These are phyloP conservation scores for Parambassis ranga DNA, from an alignment of 2,797 vertebrate genomes.

Conservation along the genomic window DNA sequence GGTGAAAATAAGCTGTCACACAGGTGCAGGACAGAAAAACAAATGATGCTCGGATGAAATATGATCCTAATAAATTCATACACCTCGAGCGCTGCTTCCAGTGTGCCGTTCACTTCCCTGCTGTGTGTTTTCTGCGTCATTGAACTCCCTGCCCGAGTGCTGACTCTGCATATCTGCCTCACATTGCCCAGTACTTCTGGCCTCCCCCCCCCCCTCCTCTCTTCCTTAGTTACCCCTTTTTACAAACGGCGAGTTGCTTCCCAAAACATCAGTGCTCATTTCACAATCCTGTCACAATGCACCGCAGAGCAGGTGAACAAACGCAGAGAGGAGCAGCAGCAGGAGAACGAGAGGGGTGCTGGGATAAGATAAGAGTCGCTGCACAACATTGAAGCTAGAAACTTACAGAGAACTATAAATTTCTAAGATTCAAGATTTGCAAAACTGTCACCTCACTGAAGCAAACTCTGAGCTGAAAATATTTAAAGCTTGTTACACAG, in stretches of 20 bases:
- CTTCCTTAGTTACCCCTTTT: constrained; percentile 24
- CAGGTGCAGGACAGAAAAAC: neutral
- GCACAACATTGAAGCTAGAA: neutral
- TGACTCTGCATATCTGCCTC: constrained; percentile 61
- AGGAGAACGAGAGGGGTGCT: neutral
- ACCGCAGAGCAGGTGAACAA: constrained; percentile 1
- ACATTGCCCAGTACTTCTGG: constrained; percentile 27
- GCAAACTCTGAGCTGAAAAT: constrained; percentile 3
- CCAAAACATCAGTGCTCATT: constrained; percentile 14
- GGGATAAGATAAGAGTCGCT: neutral
- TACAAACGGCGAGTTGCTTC: constrained; percentile 15
- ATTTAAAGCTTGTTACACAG: neutral
- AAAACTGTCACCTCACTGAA: constrained; percentile 9
- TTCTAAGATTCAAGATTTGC: neutral
- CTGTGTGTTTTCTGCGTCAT: constrained; percentile 49
- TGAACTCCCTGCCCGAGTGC: constrained; percentile 49
- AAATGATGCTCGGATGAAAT: constrained; percentile 9
- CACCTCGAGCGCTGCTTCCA: constrained; percentile 29
- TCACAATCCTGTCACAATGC: constrained; percentile 25
- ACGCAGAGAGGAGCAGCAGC: neutral
- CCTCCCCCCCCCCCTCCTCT: constrained; percentile 22
- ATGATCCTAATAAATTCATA: constrained; percentile 8
- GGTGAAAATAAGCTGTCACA: neutral
- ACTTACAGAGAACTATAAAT: neutral
- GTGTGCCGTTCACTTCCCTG: constrained; percentile 9